Base-by-base conservation (phyloP, 37 sponge, comb jelly and placozoan species). In the Hexactinellida sp. region DNA sequence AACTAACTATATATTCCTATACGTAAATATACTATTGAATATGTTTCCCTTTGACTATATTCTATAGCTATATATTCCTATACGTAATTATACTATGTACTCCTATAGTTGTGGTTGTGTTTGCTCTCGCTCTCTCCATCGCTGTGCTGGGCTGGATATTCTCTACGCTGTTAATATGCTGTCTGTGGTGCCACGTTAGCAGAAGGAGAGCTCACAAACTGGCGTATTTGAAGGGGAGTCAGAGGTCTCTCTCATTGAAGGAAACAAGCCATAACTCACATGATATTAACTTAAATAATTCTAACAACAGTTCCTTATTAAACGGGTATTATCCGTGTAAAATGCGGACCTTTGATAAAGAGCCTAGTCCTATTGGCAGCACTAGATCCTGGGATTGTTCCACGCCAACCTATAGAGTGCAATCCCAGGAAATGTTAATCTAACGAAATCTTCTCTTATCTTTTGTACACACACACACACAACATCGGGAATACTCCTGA, bases 361-460 rank as follows among this genome's bases (percentile, higher is more conserved):
- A 63, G 13, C 76, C 76, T 63, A 63, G 76, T 63, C 76, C 76
- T 28, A 63, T 63, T 32, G 76, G 76, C 3, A 63, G 76, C 30
- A 25, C 25, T 28, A 63, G 30, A 63, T 25, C 3, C 30, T 63
- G 3, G 13, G 32, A 28, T 25, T 3, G 1, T 7, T 63, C 76
- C 3, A 63, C 76, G 3, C 76, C 76, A 21, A 10, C 30, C 5
- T 25, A 63, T n/a, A 63, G 21, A 63, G 76, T 63, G 5, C 76
- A 63, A 25, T 63, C 76, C 13, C 76, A 63, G 76, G 76, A 63
- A n/a, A 63, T n/a, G 21, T 63, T 63, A 23, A 63, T 63, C 3
- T 63, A 63, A 63, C 13, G 3, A 63, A 47, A n/a, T n/a, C n/a
- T n/a, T n/a, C n/a, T n/a, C n/a, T n/a, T n/a, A n/a, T n/a, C n/a